A percentile compares a stretch with the other conserved stretches of the same genome.
These are phyloP conservation scores for Geotrypetes seraphini DNA, from an alignment of 2,797 vertebrate genomes.

Conservation along the genomic window DNA sequence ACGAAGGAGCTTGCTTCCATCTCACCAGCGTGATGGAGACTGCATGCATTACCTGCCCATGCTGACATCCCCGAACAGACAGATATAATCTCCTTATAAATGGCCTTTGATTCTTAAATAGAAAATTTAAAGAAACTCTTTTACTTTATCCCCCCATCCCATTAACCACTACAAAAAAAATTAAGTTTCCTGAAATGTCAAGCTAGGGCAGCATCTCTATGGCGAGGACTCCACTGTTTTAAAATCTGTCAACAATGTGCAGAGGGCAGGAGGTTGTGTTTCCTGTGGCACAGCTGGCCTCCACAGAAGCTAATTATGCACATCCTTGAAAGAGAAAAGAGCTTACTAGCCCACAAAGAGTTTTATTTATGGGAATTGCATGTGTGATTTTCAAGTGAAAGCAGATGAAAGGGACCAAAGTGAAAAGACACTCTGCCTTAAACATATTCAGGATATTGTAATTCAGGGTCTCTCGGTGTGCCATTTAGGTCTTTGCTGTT, in stretches of 20 bases:
- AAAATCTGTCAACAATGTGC: neutral
- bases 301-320: constrained; percentile 4
- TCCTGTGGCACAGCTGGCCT: constrained; percentile 5
- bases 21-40: too few species aligned
- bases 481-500: constrained; percentile 3
- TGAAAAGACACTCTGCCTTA: constrained; percentile 3
- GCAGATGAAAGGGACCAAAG: constrained; percentile 15
- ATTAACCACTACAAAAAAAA: too few species aligned
- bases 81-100: too few species aligned
- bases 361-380: constrained; percentile 12
- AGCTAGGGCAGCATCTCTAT: neutral
- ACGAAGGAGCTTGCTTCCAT: too few species aligned
- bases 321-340: constrained; percentile 17
- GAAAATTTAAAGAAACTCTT: too few species aligned
- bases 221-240: neutral
- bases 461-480: constrained; percentile 11
- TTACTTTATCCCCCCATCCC: too few species aligned
- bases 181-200: neutral
- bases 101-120: too few species aligned
- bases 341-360: constrained; percentile 12
- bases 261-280: neutral
- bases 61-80: too few species aligned
- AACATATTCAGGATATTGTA: constrained; percentile 8
- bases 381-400: neutral
- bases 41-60: too few species aligned